Conservation (phyloP, 2,888 invertebrate genomes). For the Perizoma flavofasciatum region DNA sequence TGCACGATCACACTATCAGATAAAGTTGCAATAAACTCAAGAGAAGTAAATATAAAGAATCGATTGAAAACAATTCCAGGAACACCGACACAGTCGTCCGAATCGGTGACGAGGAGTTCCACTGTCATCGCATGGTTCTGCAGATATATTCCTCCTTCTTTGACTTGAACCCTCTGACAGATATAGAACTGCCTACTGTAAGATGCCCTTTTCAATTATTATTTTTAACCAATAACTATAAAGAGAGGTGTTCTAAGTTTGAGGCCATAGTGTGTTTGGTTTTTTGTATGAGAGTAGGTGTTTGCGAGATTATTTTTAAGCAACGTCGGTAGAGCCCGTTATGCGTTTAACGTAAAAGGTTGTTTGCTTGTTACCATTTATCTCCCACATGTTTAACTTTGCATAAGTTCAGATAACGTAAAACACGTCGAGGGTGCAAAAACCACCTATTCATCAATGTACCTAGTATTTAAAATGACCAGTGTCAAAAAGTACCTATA, state of each 20-base stretch:
- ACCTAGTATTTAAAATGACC: no score
- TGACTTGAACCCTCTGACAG: conserved; percentile 68
- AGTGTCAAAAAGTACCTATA: no score
- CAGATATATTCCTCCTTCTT: conserved; percentile 88
- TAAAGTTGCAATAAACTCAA: conserved; percentile 2
- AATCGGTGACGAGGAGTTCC: conserved; percentile 86
- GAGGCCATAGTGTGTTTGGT: background rate
- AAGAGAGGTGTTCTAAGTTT: background rate
- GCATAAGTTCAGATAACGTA: no score
- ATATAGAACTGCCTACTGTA: conserved; percentile 68
- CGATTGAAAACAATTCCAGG: conserved; percentile 58
- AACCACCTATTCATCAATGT: no score
- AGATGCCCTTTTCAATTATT: conserved; percentile 38
- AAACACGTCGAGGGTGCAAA: no score
- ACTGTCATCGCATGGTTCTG: conserved; percentile 87
- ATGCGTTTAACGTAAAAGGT: no score
- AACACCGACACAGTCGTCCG: conserved; percentile 87
- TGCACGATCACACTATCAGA: conserved; percentile 18
- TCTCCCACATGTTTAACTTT: no score
- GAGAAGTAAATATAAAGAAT: background rate
- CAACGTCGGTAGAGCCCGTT: no score
- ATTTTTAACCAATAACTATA: background rate
- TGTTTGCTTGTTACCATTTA: no score
- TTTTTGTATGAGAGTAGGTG: no score
- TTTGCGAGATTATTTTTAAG: no score